A percentile compares a stretch with the other conserved stretches of the same genome.
These are phyloP conservation scores for Tinamus guttatus DNA, from an alignment of 2,113 vertebrate species.

Conservation along the genomic window DNA sequence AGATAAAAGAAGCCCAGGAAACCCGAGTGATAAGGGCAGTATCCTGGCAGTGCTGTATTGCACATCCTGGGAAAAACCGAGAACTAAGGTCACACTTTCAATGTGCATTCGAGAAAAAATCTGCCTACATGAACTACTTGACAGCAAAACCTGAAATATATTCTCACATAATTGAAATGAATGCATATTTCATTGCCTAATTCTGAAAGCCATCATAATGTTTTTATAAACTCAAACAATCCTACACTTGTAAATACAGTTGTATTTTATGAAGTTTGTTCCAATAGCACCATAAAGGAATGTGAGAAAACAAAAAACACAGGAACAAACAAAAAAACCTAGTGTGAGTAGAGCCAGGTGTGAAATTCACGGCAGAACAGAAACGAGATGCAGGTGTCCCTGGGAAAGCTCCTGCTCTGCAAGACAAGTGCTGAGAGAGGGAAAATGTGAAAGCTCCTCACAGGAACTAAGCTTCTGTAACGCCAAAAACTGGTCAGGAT, in stretches of 20 bases:
- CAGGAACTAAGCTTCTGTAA: neutral
- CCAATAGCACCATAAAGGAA: neutral
- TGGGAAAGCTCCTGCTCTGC: neutral
- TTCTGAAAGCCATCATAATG: neutral
- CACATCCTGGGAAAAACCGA: neutral
- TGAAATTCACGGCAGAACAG: neutral
- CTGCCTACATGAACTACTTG: neutral
- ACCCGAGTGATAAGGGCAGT: neutral
- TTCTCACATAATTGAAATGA: neutral
- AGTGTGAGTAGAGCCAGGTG: neutral
- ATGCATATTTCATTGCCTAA: neutral
- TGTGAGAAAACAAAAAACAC: neutral
- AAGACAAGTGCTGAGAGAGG: neutral
- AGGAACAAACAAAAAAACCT: fast-evolving
- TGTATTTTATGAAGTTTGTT: neutral
- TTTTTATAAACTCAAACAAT: neutral
- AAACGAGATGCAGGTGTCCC: neutral
- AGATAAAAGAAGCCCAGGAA: neutral
- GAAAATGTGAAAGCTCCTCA: neutral
- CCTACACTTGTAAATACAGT: neutral
- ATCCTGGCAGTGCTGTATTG: neutral
- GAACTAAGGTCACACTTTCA: neutral
- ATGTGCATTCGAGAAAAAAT: neutral
- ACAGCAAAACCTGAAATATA: neutral
- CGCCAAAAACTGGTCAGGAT: neutral